A percentile compares a stretch with the other conserved stretches of the same genome.
Conservation (phyloP, 1,140 invertebrate genomes). For the Diprion similis region DNA sequence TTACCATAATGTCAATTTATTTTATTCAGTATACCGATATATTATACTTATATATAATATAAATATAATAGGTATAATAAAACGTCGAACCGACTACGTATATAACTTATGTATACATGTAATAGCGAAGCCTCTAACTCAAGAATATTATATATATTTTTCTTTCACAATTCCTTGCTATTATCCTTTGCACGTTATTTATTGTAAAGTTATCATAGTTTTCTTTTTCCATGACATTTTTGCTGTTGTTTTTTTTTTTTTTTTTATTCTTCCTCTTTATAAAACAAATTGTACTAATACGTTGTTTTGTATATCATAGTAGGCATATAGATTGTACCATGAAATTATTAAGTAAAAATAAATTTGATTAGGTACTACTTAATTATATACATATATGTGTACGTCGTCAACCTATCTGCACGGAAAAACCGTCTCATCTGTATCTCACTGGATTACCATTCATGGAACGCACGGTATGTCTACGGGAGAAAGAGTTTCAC, state of each 20-base stretch:
- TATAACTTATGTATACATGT: slow-evolving; percentile 38
- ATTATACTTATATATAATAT: slow-evolving; percentile 19
- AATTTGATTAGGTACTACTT: slow-evolving; percentile 63
- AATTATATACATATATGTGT: too few species aligned
- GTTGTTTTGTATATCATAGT: slow-evolving; percentile 64
- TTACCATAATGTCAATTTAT: slow-evolving; percentile 5
- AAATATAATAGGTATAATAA: slow-evolving; percentile 27
- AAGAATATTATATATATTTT: slow-evolving; percentile 30
- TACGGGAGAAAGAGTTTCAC: too few species aligned
- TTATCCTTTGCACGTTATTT: slow-evolving; percentile 42
- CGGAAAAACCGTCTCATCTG: too few species aligned
- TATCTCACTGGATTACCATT: too few species aligned
- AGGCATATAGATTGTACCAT: slow-evolving; percentile 62
- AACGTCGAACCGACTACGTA: slow-evolving; percentile 31
- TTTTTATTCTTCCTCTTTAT: slow-evolving; percentile 43
- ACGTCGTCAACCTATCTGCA: too few species aligned
- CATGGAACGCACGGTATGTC: too few species aligned
- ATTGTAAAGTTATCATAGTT: slow-evolving; percentile 10
- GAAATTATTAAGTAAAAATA: slow-evolving; percentile 64
- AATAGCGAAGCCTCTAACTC: slow-evolving; percentile 54
- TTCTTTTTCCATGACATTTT: slow-evolving; percentile 27
- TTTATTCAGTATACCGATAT: slow-evolving; percentile 15
- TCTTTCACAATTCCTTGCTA: too few species aligned
- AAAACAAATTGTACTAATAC: slow-evolving; percentile 52
- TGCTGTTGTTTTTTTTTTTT: slow-evolving; percentile 36